Percentiles rank a stretch among this genome's conserved stretches.
Evolutionary conservation across 2,888 invertebrate species (phyloP).

Genomic region (Monoplex corrugatus): DNA sequence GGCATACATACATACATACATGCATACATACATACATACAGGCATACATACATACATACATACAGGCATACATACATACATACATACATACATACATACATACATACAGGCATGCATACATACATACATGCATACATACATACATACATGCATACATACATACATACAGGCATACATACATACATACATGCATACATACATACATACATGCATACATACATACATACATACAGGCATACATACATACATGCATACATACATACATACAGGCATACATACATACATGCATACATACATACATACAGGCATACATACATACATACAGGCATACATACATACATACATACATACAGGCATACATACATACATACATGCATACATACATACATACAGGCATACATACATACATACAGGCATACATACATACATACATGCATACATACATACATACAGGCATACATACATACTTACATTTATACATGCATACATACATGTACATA

Average conservation of each 20-base stretch:
- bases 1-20: no score
- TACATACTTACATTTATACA: not conserved
- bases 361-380: not conserved
- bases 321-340: not conserved
- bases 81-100: not conserved
- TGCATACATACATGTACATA: not conserved
- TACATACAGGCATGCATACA: not conserved
- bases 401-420: not conserved
- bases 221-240: no score
- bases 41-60: not conserved
- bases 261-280: not conserved
- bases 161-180: not conserved
- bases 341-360: not conserved
- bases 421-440: no score
- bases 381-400: no score
- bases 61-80: not conserved
- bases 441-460: not conserved
- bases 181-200: no score
- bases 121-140: no score
- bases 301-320: slow-evolving; percentile 3
- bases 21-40: no score
- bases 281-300: not conserved
- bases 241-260: no score
- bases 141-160: no score
- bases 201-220: no score